Evolutionary conservation across 2,113 vertebrate species (phyloP).

Genomic region (Phrynosoma platyrhinos): DNA sequence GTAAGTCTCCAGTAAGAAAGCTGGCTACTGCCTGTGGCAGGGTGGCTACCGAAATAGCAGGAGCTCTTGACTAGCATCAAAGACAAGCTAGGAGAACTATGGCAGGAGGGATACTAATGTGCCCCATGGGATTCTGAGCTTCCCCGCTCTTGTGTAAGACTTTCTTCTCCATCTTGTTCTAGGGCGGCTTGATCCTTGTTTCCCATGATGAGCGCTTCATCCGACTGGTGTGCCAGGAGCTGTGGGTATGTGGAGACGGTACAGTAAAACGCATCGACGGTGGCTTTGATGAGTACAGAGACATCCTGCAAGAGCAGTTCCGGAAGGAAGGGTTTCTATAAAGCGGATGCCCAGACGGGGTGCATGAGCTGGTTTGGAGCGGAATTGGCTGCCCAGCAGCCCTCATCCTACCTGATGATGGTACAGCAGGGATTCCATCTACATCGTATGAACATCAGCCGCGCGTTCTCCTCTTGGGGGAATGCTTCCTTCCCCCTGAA

Average conservation of each 20-base stretch:
- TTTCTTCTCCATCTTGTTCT: neutral
- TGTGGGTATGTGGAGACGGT: constrained; percentile 93
- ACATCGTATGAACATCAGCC: constrained; percentile 43
- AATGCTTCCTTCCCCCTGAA: neutral
- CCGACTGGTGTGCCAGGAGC: constrained; percentile 91
- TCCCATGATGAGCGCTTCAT: constrained; percentile 97
- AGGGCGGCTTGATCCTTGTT: constrained; percentile 95
- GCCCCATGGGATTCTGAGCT: neutral
- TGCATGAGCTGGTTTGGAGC: constrained; percentile 19
- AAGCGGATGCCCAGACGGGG: constrained; percentile 55
- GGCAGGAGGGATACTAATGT: neutral
- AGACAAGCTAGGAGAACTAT: no score
- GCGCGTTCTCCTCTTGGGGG: constrained; percentile 24
- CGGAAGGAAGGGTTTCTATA: constrained; percentile 95
- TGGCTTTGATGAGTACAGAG: constrained; percentile 95
- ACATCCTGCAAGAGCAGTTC: constrained; percentile 97
- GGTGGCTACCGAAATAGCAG: neutral
- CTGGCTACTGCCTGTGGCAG: neutral
- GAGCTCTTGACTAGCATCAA: neutral
- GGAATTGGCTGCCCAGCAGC: constrained; percentile 35
- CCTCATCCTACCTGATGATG: constrained; percentile 53
- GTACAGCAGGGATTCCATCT: constrained; percentile 12
- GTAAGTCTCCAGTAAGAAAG: neutral
- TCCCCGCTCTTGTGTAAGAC: neutral
- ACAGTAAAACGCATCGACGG: constrained; percentile 89